A percentile compares a stretch with the other conserved stretches of the same genome.
Conservation (phyloP, 2,888 invertebrate genomes). For the Lypha dubia region DNA sequence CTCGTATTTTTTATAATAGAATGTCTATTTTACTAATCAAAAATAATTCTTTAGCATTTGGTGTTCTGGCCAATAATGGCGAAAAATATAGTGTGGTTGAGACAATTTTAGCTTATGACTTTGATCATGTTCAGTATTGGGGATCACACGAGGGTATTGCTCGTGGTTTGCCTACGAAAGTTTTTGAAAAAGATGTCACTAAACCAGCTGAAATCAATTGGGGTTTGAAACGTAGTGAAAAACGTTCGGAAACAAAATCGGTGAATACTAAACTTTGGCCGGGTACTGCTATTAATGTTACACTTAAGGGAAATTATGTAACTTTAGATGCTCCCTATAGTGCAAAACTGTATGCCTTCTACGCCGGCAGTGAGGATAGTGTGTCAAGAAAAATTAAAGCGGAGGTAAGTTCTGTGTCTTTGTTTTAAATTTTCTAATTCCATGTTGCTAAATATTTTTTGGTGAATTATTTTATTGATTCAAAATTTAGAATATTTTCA, state of each 20-base stretch:
- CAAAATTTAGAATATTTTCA: too few species aligned
- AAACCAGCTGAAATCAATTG: slow-evolving; percentile 86
- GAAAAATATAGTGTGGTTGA: slow-evolving; percentile 87
- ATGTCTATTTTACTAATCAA: too few species aligned
- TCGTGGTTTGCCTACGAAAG: slow-evolving; percentile 81
- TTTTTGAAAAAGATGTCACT: slow-evolving; percentile 78
- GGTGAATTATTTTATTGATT: too few species aligned
- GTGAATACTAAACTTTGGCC: slow-evolving; percentile 88
- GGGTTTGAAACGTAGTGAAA: slow-evolving; percentile 86
- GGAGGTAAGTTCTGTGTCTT: too few species aligned
- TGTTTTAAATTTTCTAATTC: too few species aligned
- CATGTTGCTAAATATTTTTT: too few species aligned
- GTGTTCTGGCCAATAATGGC: slow-evolving; percentile 84
- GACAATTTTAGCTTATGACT: slow-evolving; percentile 89
- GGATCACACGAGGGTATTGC: slow-evolving; percentile 88
- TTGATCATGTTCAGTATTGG: slow-evolving; percentile 89
- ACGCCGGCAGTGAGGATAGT: slow-evolving; percentile 80
- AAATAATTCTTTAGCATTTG: slow-evolving; percentile 76
- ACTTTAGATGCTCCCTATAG: slow-evolving; percentile 90
- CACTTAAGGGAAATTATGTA: slow-evolving; percentile 89
- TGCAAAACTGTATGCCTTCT: slow-evolving; percentile 87
- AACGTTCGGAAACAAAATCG: slow-evolving; percentile 84
- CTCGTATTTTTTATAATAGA: too few species aligned
- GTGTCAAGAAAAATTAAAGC: slow-evolving; percentile 81
- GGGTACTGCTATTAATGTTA: slow-evolving; percentile 92